These are phyloP conservation scores for Geopemphigus sp. DNA, from an alignment of 1,140 invertebrate genomes.

Conservation along the genomic window DNA sequence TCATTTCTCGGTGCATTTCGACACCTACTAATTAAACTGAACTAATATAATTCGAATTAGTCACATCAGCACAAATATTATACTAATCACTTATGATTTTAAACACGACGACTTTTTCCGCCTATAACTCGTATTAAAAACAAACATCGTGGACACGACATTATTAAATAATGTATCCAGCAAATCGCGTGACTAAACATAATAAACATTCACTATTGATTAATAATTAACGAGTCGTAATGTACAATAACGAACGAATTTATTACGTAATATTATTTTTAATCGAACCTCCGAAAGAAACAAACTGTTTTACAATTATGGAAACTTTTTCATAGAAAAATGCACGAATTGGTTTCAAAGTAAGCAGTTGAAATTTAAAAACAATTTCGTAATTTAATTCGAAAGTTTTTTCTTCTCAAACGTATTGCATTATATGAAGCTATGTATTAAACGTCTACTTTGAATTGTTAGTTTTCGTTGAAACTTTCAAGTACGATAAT, in stretches of 20 bases:
- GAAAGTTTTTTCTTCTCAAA: conserved; percentile 1
- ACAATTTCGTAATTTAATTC: background rate
- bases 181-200: no score
- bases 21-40: background rate
- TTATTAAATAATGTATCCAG: no score
- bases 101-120: no score
- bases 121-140: no score
- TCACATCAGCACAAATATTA: background rate
- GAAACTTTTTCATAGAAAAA: background rate
- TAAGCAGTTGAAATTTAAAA: background rate
- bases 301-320: background rate
- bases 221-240: background rate
- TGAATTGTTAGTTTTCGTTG: no score
- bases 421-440: background rate
- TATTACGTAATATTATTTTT: conserved; percentile 15
- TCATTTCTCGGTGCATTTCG: background rate
- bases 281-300: background rate
- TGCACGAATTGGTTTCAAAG: background rate
- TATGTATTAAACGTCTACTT: no score
- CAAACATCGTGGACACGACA: no score
- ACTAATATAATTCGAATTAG: background rate
- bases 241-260: background rate
- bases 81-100: no score
- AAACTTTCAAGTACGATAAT: no score
- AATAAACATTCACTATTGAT: background rate